Conservation (phyloP, 2,797 vertebrate genomes). For the Xenentodon cancila region DNA sequence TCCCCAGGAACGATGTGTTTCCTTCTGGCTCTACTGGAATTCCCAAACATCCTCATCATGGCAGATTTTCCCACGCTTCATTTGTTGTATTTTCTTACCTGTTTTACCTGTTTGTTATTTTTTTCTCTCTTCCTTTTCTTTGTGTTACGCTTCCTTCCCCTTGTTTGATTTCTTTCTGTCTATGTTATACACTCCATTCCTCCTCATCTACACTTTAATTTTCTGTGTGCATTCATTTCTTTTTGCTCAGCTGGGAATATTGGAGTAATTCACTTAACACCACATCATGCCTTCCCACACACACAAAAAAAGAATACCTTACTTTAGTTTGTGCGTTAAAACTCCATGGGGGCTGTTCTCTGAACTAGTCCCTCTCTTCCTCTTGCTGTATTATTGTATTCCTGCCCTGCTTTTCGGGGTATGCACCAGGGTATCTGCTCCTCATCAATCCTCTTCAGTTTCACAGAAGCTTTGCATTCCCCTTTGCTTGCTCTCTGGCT, state of each 20-base stretch:
- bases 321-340: constrained; percentile 24
- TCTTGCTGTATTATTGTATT: constrained; percentile 24
- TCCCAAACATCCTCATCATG: not conserved
- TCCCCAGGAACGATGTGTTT: not conserved
- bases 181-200: not conserved
- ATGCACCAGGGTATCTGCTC: constrained; percentile 26
- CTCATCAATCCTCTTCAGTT: constrained; percentile 6
- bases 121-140: not conserved
- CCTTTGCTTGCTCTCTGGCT: constrained; percentile 23
- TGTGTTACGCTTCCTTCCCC: not conserved
- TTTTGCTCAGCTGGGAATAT: constrained; percentile 18
- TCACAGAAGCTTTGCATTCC: constrained; percentile 16
- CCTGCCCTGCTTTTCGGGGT: constrained; percentile 22
- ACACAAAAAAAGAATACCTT: constrained; percentile 5
- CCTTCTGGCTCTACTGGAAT: not conserved
- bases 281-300: constrained; percentile 3
- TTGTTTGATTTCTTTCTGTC: not conserved
- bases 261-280: constrained; percentile 32
- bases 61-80: not conserved
- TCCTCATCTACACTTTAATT: not conserved
- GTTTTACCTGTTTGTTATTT: not conserved
- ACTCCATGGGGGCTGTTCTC: constrained; percentile 27
- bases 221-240: constrained; percentile 23
- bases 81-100: not conserved
- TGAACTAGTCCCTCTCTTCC: constrained; percentile 9